These are phyloP conservation scores for Torymus texanus DNA, from an alignment of 2,888 invertebrate genomes.

Conservation along the genomic window DNA sequence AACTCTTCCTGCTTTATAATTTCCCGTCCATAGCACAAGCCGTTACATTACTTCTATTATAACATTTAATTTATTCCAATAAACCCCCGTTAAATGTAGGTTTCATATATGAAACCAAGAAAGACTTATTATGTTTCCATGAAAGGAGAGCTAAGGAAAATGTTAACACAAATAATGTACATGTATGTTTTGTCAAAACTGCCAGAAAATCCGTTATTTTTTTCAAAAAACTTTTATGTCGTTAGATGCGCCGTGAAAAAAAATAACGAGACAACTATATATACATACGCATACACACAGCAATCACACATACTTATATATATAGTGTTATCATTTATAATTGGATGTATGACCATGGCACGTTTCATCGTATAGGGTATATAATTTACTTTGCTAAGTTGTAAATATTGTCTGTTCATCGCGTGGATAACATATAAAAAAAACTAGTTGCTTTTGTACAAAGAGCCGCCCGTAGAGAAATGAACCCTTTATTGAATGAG, in stretches of 20 bases:
- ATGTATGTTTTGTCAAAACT: slow-evolving; percentile 42
- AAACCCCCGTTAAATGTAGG: slow-evolving; percentile 19
- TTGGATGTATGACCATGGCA: slow-evolving; percentile 55
- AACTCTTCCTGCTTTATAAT: slow-evolving; percentile 62
- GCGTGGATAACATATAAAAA: slow-evolving; percentile 53
- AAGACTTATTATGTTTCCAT: slow-evolving; percentile 39
- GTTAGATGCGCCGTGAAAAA: slow-evolving; percentile 41
- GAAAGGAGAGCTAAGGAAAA: neutral
- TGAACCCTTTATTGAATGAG: slow-evolving; percentile 43
- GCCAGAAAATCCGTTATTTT: slow-evolving; percentile 38
- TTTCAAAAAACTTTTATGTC: slow-evolving; percentile 36
- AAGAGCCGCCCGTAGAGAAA: slow-evolving; percentile 52
- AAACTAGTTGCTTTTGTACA: slow-evolving; percentile 57
- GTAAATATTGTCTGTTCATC: slow-evolving; percentile 57
- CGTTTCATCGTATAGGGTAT: slow-evolving; percentile 53
- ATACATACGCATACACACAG: slow-evolving; percentile 21
- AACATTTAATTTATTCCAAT: slow-evolving; percentile 43
- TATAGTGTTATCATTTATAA: slow-evolving; percentile 51
- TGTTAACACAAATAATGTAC: slow-evolving; percentile 12
- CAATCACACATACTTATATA: slow-evolving; percentile 32
- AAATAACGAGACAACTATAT: slow-evolving; percentile 41
- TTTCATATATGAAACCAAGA: slow-evolving; percentile 14
- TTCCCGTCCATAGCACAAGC: slow-evolving; percentile 71
- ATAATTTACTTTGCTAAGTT: slow-evolving; percentile 56
- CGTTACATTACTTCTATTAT: slow-evolving; percentile 58